These are phyloP conservation scores for Cyprinodon tularosa DNA, from an alignment of 2,113 vertebrate species.

Conservation along the genomic window DNA sequence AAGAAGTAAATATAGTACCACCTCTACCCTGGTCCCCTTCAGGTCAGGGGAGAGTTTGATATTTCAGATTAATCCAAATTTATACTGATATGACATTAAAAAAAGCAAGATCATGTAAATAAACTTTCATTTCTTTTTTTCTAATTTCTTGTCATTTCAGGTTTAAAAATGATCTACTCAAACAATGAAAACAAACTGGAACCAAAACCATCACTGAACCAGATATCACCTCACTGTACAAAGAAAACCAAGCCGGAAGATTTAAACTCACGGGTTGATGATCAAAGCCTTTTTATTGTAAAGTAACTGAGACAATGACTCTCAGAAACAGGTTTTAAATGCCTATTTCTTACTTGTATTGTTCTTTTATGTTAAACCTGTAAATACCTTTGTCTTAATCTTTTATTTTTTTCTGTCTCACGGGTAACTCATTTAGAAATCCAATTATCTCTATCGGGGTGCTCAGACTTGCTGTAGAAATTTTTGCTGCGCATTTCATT, in stretches of 20 bases:
- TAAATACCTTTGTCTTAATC: slow-evolving; percentile 51
- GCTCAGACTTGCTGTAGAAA: neutral
- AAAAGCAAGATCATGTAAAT: too few species aligned
- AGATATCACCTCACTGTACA: slow-evolving; percentile 10
- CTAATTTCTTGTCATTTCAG: slow-evolving; percentile 62
- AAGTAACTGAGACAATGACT: slow-evolving; percentile 20
- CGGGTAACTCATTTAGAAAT: neutral
- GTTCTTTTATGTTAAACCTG: slow-evolving; percentile 72
- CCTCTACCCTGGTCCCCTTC: too few species aligned
- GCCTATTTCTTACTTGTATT: slow-evolving; percentile 36
- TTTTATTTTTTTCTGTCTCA: slow-evolving; percentile 21
- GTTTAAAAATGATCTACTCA: slow-evolving; percentile 74
- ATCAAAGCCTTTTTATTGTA: slow-evolving; percentile 28
- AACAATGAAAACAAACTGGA: slow-evolving; percentile 18
- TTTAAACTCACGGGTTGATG: slow-evolving; percentile 23
- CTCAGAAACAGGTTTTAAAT: slow-evolving; percentile 35
- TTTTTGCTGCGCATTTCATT: neutral
- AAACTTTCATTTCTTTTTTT: neutral
- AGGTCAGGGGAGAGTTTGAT: too few species aligned
- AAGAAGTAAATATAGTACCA: too few species aligned
- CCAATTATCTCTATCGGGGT: too few species aligned
- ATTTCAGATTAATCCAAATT: too few species aligned
- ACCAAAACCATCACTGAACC: slow-evolving; percentile 1
- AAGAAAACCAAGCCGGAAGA: slow-evolving; percentile 15
- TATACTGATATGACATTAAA: too few species aligned